Base-by-base conservation (phyloP, 2,113 vertebrate species). In the Balaeniceps rex region DNA sequence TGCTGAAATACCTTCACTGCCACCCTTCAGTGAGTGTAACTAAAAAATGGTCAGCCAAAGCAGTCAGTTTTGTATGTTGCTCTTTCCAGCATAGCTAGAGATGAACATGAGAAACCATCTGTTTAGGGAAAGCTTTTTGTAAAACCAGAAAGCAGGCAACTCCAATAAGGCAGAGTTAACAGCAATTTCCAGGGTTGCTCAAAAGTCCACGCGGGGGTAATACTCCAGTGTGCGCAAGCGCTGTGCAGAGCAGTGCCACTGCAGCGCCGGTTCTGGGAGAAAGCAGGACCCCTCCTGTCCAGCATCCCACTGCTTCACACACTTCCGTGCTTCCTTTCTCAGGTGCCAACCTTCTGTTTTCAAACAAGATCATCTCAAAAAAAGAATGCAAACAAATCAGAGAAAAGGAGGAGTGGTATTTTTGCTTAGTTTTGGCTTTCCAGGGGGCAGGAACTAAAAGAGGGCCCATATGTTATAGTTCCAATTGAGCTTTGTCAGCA, bases 261-360 rank as follows among this genome's bases (percentile, higher is more conserved):
- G 88, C 55, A 12, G 49, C 12, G 47, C 26, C 0, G 2, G 7
- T 28, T 52, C 51, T 60, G 63, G 64, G 69, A 86, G 72, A 83
- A 54, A 61, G 51, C 64, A 92, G 52, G 19, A 93, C 31, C 86
- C 75, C 92, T 90, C 91, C 83, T 58, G 70, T 33, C 70, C 49
- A n/a, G 90, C 70, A 72, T 26, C 94, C 90, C 81, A 42, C 93
- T 94, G 93, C 78, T 96, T 94, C 61, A 42, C 90, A 92, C 57
- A 15, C 83, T 76, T 65, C 83, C 0, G 2, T 84, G 75, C 74
- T 94, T 97, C 95, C 95, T 89, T 71, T 80, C 57, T 61, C 94
- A 87, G 84, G 64, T 82, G 95, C 93, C 94, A 95, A 94, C 95
- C 91, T 97, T 97, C 93, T 97, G 96, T 76, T 94, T 94, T 26